Evolutionary conservation across 2,888 invertebrate species (phyloP).

Genomic region (Selenia dentaria): DNA sequence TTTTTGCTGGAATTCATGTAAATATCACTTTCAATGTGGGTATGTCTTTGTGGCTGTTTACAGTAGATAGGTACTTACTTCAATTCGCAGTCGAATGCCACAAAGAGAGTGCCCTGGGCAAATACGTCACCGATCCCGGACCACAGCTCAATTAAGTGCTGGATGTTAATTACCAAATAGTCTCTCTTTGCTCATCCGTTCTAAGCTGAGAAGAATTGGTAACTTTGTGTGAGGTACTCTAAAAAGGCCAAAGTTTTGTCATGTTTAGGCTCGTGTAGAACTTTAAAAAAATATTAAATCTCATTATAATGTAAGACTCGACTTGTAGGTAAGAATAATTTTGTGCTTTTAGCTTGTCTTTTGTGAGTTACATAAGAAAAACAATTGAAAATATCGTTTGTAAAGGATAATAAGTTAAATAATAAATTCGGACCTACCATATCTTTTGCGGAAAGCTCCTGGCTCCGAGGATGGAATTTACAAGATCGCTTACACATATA

Average conservation of each 20-base stretch:
- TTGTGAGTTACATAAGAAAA: too few relatives aligned
- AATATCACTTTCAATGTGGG: background rate
- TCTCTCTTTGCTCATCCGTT: constrained; percentile 6
- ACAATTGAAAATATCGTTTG: too few relatives aligned
- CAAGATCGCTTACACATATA: too few relatives aligned
- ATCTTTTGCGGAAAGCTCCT: too few relatives aligned
- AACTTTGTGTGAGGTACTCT: background rate
- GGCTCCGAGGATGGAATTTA: too few relatives aligned
- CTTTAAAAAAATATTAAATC: too few relatives aligned
- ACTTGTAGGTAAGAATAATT: too few relatives aligned
- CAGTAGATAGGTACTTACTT: background rate
- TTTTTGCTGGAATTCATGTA: background rate
- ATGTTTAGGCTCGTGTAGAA: too few relatives aligned
- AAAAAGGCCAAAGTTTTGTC: background rate
- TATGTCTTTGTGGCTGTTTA: background rate
- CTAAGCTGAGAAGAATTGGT: background rate
- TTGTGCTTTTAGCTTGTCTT: too few relatives aligned
- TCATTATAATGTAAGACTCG: too few relatives aligned
- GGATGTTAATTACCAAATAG: constrained; percentile 18
- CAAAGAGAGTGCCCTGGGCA: constrained; percentile 15
- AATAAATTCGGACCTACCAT: too few relatives aligned
- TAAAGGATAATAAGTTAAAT: too few relatives aligned
- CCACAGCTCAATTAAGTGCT: constrained; percentile 10
- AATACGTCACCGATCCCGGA: constrained; percentile 9
- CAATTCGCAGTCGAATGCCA: background rate